phyloP scores from a whole-genome alignment of 2,113 vertebrate species.

The Myotis lucifugus region DNA sequence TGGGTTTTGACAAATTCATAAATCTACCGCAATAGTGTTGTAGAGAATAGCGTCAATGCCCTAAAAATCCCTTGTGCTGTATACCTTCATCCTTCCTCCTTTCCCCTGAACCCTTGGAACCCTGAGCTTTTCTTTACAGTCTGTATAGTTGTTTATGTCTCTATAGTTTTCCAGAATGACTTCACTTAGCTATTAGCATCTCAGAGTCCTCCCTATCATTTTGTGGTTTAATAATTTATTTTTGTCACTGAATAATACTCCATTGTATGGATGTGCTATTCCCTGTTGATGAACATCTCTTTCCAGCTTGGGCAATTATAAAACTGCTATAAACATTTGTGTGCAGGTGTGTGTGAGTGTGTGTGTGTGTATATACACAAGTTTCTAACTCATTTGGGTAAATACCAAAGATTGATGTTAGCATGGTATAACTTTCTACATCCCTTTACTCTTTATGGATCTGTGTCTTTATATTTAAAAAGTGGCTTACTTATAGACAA shows the following conservation, averaged over 20 bases:
- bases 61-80: not conserved
- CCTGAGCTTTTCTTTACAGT: not conserved
- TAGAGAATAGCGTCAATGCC: not conserved
- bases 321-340: constrained; percentile 28
- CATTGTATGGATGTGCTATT: not conserved
- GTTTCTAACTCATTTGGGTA: constrained; percentile 22
- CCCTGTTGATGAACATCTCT: not conserved
- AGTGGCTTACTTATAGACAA: not conserved
- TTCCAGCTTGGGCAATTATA: not conserved
- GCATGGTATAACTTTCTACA: not conserved
- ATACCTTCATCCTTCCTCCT: not conserved
- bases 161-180: not conserved
- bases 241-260: not conserved
- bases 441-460: not conserved
- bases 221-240: not conserved
- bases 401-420: not conserved
- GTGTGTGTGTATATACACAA: not conserved
- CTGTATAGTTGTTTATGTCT: not conserved
- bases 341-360: not conserved
- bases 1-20: not conserved
- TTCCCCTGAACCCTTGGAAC: not conserved
- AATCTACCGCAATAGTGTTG: not conserved
- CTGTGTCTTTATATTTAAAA: not conserved
- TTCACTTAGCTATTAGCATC: not conserved
- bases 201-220: not conserved